phyloP scores from a whole-genome alignment of 1,140 invertebrate genomes.

The Vollenhovia emeryi region DNA sequence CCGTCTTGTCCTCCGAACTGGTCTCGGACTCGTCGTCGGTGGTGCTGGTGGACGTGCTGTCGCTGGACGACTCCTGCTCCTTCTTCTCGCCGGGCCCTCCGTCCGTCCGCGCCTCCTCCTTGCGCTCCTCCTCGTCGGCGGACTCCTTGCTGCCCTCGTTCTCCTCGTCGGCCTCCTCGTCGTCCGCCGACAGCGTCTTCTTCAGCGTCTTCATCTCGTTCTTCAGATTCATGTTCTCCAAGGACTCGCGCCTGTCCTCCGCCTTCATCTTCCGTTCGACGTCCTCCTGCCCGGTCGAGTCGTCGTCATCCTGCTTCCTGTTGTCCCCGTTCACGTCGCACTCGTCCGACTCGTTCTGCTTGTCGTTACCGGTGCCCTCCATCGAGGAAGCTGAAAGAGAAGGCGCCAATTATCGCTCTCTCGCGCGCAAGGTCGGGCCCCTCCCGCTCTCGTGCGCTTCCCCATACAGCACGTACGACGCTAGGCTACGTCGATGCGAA shows the following conservation, averaged over 20 bases:
- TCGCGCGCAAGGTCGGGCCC: not conserved
- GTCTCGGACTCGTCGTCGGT: conserved; percentile 83
- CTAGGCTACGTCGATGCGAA: conserved; percentile 44
- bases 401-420: not conserved
- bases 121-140: conserved; percentile 66
- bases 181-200: conserved; percentile 66
- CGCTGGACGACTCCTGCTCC: conserved; percentile 78
- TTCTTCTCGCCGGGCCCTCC: conserved; percentile 71
- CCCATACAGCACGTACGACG: not conserved
- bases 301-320: conserved; percentile 33
- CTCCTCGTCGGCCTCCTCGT: conserved; percentile 70
- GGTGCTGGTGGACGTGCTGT: conserved; percentile 77
- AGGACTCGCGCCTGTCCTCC: conserved; percentile 66
- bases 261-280: conserved; percentile 30
- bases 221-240: conserved; percentile 55
- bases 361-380: conserved; percentile 79
- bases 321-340: conserved; percentile 71
- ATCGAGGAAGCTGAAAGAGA: conserved; percentile 77
- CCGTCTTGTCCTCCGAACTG: conserved; percentile 81
- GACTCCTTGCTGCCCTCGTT: conserved; percentile 64
- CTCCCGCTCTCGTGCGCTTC: not conserved
- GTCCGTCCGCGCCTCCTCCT: conserved; percentile 44
- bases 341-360: conserved; percentile 79
- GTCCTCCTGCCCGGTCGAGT: conserved; percentile 62
- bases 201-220: conserved; percentile 53